Conservation (phyloP, 1,140 invertebrate genomes). For the Monomorium pharaonis region DNA sequence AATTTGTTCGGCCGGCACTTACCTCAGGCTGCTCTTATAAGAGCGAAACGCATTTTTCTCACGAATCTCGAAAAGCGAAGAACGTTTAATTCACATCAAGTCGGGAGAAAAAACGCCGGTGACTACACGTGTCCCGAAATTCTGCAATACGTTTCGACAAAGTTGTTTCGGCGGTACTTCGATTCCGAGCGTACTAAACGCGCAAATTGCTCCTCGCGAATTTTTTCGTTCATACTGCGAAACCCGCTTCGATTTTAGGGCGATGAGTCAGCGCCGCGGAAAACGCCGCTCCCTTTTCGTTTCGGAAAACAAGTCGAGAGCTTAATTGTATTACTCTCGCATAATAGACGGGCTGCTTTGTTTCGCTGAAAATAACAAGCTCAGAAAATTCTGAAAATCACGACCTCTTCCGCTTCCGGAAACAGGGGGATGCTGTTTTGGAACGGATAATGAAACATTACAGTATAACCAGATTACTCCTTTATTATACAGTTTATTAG, state of each 20-base stretch:
- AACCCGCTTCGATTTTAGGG: constrained; percentile 25
- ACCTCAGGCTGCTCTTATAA: background rate
- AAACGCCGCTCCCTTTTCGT: constrained; percentile 21
- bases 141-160: background rate
- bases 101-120: background rate
- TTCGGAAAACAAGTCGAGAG: constrained; percentile 52
- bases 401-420: constrained; percentile 31
- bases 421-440: background rate
- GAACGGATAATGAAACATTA: constrained; percentile 56
- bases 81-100: background rate
- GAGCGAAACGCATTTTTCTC: background rate
- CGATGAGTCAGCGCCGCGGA: constrained; percentile 29
- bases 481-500: constrained; percentile 62
- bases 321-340: constrained; percentile 50
- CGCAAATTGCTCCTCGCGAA: constrained; percentile 42
- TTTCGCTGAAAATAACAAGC: constrained; percentile 57
- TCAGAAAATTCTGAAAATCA: constrained; percentile 64
- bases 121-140: background rate
- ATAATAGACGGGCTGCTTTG: constrained; percentile 50
- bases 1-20: background rate
- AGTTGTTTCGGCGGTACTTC: background rate
- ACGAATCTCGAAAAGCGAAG: background rate
- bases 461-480: constrained; percentile 51
- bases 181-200: constrained; percentile 26
- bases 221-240: constrained; percentile 37